A percentile compares a stretch with the other conserved stretches of the same genome.
These are phyloP conservation scores for Sander vitreus DNA, from an alignment of 2,113 vertebrate species.

Conservation along the genomic window DNA sequence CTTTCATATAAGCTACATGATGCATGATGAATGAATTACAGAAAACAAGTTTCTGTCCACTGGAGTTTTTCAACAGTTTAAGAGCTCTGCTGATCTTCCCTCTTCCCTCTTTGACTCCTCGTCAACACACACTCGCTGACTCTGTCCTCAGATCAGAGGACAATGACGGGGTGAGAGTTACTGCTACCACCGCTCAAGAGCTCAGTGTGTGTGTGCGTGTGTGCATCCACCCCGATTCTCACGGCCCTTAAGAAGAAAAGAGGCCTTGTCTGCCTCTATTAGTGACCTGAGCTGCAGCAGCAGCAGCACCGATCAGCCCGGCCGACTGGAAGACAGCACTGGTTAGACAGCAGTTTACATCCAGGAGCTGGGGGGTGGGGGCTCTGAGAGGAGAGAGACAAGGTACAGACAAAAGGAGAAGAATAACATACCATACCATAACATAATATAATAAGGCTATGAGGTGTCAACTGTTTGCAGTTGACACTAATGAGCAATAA, in stretches of 20 bases:
- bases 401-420: not conserved
- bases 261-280: conserved; percentile 70
- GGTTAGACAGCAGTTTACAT: conserved; percentile 35
- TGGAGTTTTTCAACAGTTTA: not conserved
- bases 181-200: conserved; percentile 49
- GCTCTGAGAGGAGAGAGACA: not conserved
- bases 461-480: not conserved
- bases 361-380: not conserved
- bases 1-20: not conserved
- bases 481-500: too few relatives aligned
- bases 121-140: conserved; percentile 29
- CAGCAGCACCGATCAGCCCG: conserved; percentile 26
- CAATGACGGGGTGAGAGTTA: conserved; percentile 58
- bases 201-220: conserved; percentile 28
- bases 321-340: conserved; percentile 32
- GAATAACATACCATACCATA: too few relatives aligned
- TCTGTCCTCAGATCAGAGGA: conserved; percentile 53
- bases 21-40: not conserved
- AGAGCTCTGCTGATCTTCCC: conserved; percentile 22
- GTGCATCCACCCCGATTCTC: conserved; percentile 53
- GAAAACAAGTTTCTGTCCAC: conserved; percentile 1
- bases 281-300: conserved; percentile 61
- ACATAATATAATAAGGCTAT: not conserved
- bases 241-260: conserved; percentile 70
- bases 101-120: conserved; percentile 35